Percentiles rank a stretch among this genome's conserved stretches.
Evolutionary conservation across 2,888 invertebrate genomes (phyloP).

Genomic region (Lutraria lutraria): DNA sequence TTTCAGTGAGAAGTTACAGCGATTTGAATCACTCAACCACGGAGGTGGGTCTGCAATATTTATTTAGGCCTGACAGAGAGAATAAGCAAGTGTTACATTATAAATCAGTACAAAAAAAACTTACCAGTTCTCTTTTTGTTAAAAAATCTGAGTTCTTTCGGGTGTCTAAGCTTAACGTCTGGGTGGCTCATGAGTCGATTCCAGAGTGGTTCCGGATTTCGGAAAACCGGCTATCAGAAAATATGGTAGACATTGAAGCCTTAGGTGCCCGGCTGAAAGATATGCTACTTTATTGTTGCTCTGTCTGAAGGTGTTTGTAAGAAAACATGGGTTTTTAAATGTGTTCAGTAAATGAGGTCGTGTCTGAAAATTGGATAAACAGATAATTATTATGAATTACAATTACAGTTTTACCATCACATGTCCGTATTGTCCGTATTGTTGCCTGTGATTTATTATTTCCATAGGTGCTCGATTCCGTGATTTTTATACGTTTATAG

Average conservation of each 20-base stretch:
- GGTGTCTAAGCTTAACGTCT: constrained; percentile 67
- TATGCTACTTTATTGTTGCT: not conserved
- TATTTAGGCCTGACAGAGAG: too few species aligned
- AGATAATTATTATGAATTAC: too few species aligned
- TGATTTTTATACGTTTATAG: too few species aligned
- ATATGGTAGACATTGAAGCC: constrained; percentile 92
- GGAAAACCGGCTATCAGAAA: constrained; percentile 88
- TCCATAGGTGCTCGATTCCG: too few species aligned
- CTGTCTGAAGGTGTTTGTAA: constrained; percentile 35
- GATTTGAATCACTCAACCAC: too few species aligned
- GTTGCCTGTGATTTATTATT: too few species aligned
- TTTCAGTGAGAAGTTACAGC: too few species aligned
- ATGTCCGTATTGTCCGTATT: too few species aligned
- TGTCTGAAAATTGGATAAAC: constrained; percentile 59
- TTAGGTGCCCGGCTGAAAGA: not conserved
- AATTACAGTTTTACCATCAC: too few species aligned
- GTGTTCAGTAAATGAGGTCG: constrained; percentile 71
- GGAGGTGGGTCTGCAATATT: too few species aligned
- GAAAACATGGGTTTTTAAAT: constrained; percentile 80
- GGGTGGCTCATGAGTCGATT: constrained; percentile 75
- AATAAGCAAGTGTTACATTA: too few species aligned
- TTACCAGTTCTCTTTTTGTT: constrained; percentile 55
- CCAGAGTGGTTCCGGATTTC: constrained; percentile 81
- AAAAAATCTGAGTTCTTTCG: constrained; percentile 68
- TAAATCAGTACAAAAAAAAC: too few species aligned